Conservation (phyloP, 2,113 vertebrate genomes). For the Anser brachyrhynchus region DNA sequence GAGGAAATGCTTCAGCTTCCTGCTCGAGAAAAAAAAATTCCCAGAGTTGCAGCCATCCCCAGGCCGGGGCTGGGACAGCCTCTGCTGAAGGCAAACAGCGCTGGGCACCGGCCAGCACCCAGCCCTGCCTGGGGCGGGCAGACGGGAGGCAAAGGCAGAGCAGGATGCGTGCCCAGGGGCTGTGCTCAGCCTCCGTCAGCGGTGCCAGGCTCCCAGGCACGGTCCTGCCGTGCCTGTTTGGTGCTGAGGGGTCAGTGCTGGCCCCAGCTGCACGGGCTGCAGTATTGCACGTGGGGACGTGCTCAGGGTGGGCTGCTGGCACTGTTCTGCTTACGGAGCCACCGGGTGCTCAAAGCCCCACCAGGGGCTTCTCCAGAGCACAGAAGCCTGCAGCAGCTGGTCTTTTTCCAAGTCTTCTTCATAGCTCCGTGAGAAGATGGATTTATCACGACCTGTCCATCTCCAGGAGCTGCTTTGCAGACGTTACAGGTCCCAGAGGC, state of each 20-base stretch:
- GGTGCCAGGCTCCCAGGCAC: background rate
- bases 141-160: rapidly evolving
- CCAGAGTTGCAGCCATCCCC: background rate
- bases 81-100: rapidly evolving
- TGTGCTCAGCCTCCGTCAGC: rapidly evolving
- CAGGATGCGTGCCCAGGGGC: rapidly evolving
- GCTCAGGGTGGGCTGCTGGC: background rate
- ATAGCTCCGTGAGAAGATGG: background rate
- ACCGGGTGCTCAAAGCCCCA: rapidly evolving
- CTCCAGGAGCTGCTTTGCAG: background rate
- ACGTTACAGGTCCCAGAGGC: background rate
- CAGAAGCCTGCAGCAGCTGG: background rate
- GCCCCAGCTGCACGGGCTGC: rapidly evolving
- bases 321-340: rapidly evolving
- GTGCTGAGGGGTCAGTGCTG: background rate
- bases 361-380: background rate
- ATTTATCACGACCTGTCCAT: rapidly evolving
- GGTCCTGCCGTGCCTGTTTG: background rate
- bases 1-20: constrained; percentile 64
- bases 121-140: rapidly evolving
- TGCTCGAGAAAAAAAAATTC: background rate
- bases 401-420: background rate
- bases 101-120: rapidly evolving
- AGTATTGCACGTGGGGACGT: rapidly evolving
- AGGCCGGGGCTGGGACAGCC: rapidly evolving